Percentiles rank a stretch among this genome's conserved stretches.
These are phyloP conservation scores for Drosophila aldrichi DNA, from an alignment of 2,888 invertebrate genomes.

Conservation along the genomic window DNA sequence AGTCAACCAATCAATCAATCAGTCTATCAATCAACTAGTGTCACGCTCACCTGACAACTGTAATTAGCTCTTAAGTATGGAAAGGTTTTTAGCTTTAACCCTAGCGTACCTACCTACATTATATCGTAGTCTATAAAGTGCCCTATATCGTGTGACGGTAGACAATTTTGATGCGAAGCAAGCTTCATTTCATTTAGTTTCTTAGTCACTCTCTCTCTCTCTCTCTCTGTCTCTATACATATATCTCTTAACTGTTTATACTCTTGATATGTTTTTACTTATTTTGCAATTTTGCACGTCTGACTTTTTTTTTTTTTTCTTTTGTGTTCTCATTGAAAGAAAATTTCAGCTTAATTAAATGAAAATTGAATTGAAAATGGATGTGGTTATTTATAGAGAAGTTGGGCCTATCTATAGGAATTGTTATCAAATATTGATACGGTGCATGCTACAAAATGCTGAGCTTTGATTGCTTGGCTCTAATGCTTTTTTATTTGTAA, in stretches of 20 bases:
- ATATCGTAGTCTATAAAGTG: conserved; percentile 57
- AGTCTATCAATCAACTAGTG: conserved; percentile 66
- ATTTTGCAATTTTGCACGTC: conserved; percentile 54
- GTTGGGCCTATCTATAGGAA: conserved; percentile 9
- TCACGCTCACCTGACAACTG: conserved; percentile 59
- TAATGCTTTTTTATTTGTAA: conserved; percentile 47
- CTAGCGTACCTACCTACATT: conserved; percentile 61
- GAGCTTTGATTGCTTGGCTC: conserved; percentile 38
- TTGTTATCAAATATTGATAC: conserved; percentile 5
- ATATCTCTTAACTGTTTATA: conserved; percentile 29
- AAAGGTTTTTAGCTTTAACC: conserved; percentile 72
- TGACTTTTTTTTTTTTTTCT: conserved; percentile 21
- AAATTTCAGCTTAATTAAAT: not conserved
- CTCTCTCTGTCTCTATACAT: conserved; percentile 28
- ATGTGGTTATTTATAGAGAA: conserved; percentile 4
- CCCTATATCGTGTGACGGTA: conserved; percentile 49
- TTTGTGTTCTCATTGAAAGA: conserved; percentile 38
- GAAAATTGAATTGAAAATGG: not conserved
- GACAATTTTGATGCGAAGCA: conserved; percentile 56
- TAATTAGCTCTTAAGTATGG: conserved; percentile 76
- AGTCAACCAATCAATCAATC: conserved; percentile 30
- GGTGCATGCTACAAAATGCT: conserved; percentile 32
- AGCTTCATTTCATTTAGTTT: conserved; percentile 55
- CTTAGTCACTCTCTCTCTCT: conserved; percentile 44
- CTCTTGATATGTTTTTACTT: conserved; percentile 33